Conservation (phyloP, 2,888 invertebrate species). For the Cryptophagus acutangulus region DNA sequence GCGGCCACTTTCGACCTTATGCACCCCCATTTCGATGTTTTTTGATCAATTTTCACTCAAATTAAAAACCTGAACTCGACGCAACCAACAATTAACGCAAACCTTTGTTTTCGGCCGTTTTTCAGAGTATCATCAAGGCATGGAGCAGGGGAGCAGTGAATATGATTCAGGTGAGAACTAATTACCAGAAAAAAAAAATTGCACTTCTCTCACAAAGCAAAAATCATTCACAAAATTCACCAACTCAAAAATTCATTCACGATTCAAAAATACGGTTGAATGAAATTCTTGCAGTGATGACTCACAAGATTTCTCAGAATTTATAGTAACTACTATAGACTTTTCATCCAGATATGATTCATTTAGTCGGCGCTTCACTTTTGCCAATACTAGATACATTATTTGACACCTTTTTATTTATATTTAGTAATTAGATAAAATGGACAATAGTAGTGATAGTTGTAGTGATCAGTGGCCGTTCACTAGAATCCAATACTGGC, state of each 20-base stretch:
- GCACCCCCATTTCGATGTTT: slow-evolving; percentile 1
- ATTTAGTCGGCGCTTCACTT: slow-evolving; percentile 31
- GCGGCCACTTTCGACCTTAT: slow-evolving; percentile 9
- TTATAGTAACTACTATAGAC: slow-evolving; percentile 35
- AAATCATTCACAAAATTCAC: not conserved
- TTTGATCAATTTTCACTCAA: not conserved
- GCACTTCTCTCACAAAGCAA: not conserved
- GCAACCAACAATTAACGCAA: too few relatives aligned
- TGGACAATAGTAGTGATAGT: slow-evolving; percentile 24
- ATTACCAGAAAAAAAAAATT: slow-evolving; percentile 9
- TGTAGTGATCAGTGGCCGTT: slow-evolving; percentile 41
- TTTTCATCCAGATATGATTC: slow-evolving; percentile 33
- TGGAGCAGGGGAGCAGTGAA: slow-evolving; percentile 74
- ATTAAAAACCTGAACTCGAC: too few relatives aligned
- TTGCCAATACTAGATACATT: slow-evolving; percentile 26
- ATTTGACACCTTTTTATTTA: slow-evolving; percentile 20
- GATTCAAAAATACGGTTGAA: slow-evolving; percentile 23
- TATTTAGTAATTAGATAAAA: slow-evolving; percentile 22
- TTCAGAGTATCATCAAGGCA: slow-evolving; percentile 78
- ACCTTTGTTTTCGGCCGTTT: too few relatives aligned
- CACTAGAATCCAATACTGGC: slow-evolving; percentile 44
- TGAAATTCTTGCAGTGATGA: slow-evolving; percentile 35
- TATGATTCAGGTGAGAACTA: slow-evolving; percentile 69
- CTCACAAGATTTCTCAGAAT: slow-evolving; percentile 37
- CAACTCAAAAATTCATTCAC: slow-evolving; percentile 5